Percentiles rank a stretch among this genome's conserved stretches.
Evolutionary conservation across 2,113 vertebrate species (phyloP).

Genomic region (Rhinichthys klamathensis): DNA sequence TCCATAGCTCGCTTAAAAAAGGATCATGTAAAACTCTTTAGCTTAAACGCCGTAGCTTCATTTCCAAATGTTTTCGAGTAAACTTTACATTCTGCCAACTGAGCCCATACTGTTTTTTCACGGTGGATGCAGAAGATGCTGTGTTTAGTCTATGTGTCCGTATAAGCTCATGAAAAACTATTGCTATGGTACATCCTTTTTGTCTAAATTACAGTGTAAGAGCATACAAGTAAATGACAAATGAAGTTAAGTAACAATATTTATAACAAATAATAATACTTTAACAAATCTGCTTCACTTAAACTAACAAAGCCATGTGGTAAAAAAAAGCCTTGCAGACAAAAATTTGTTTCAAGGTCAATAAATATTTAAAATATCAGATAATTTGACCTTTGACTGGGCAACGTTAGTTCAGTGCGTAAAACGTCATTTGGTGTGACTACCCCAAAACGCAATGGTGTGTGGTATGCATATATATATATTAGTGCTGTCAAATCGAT

Average conservation of each 20-base stretch:
- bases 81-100: slow-evolving; percentile 17
- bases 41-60: slow-evolving; percentile 23
- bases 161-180: neutral
- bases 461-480: too few relatives aligned
- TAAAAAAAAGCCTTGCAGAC: too few relatives aligned
- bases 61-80: slow-evolving; percentile 27
- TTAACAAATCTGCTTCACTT: too few relatives aligned
- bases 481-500: too few relatives aligned
- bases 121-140: neutral
- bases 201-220: slow-evolving; percentile 1
- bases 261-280: too few relatives aligned
- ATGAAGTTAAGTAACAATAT: neutral
- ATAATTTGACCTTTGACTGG: too few relatives aligned
- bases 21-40: slow-evolving; percentile 29
- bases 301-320: too few relatives aligned
- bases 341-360: too few relatives aligned
- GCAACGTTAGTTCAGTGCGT: too few relatives aligned
- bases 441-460: too few relatives aligned
- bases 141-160: neutral
- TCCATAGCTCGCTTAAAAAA: slow-evolving; percentile 25
- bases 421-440: too few relatives aligned
- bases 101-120: slow-evolving; percentile 3
- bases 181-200: neutral
- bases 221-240: neutral
- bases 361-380: too few relatives aligned